Percentiles rank a stretch among this genome's conserved stretches.
Evolutionary conservation across 2,113 vertebrate genomes (phyloP).

Genomic region (Psilopsiagon aurifrons): DNA sequence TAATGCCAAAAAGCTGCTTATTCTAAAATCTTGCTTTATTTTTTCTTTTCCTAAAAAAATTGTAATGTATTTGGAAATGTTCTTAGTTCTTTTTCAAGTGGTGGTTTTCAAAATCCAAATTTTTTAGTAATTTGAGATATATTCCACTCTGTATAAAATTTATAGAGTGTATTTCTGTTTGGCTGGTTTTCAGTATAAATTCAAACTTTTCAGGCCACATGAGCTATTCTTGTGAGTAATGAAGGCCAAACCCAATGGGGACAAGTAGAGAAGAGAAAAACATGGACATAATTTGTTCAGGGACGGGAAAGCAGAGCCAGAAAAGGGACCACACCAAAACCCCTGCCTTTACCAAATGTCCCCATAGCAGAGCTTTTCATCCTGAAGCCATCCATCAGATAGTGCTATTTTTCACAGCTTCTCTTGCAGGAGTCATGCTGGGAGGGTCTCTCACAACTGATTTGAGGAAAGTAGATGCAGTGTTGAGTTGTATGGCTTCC

Average conservation of each 20-base stretch:
- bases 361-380: neutral
- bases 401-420: neutral
- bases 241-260: neutral
- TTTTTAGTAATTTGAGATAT: neutral
- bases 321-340: neutral
- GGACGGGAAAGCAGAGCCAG: neutral
- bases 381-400: neutral
- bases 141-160: neutral
- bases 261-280: neutral
- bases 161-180: neutral
- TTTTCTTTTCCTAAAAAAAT: neutral
- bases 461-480: rapidly evolving
- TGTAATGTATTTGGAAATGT: neutral
- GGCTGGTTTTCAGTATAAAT: neutral
- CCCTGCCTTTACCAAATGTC: neutral
- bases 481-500: neutral
- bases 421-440: neutral
- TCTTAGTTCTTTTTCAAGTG: neutral
- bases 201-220: neutral
- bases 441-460: neutral
- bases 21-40: neutral
- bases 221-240: neutral
- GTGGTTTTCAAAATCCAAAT: rapidly evolving
- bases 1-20: neutral
- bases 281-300: neutral